These are phyloP conservation scores for Medauroidea extradentata DNA, from an alignment of 1,140 invertebrate genomes.

Conservation along the genomic window DNA sequence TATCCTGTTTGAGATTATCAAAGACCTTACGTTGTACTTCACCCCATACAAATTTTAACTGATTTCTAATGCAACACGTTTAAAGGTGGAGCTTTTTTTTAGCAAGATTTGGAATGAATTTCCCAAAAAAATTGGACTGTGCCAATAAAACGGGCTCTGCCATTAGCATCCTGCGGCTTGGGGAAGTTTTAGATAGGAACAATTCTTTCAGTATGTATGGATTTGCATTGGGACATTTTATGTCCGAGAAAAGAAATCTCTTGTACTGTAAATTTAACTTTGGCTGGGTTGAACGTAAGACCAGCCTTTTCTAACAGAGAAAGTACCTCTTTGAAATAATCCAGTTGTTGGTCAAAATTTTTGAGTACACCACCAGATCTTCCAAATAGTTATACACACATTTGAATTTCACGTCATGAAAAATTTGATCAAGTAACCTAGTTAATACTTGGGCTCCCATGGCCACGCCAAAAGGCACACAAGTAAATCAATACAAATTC, in stretches of 20 bases:
- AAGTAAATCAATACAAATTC: background rate
- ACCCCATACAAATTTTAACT: conserved; percentile 31
- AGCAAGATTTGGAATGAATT: conserved; percentile 31
- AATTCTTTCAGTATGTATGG: background rate
- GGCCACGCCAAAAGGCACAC: background rate
- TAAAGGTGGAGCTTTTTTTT: conserved; percentile 32
- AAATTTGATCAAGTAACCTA: background rate
- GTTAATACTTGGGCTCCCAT: background rate
- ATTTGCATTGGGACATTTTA: background rate
- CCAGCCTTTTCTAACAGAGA: background rate
- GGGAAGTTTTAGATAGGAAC: background rate
- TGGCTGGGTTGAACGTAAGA: background rate
- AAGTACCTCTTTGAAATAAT: background rate
- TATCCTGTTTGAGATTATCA: conserved; percentile 24
- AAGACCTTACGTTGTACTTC: conserved; percentile 32
- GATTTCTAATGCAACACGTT: conserved; percentile 24
- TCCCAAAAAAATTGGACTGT: background rate
- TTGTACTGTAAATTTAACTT: background rate
- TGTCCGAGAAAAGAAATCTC: background rate
- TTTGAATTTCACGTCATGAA: conserved; percentile 1
- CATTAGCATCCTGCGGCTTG: too few species aligned
- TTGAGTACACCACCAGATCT: background rate
- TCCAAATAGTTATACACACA: background rate
- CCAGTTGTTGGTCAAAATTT: background rate
- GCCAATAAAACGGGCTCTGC: too few species aligned